phyloP scores from a whole-genome alignment of 1,140 invertebrate species.

The Theocolax elegans region DNA sequence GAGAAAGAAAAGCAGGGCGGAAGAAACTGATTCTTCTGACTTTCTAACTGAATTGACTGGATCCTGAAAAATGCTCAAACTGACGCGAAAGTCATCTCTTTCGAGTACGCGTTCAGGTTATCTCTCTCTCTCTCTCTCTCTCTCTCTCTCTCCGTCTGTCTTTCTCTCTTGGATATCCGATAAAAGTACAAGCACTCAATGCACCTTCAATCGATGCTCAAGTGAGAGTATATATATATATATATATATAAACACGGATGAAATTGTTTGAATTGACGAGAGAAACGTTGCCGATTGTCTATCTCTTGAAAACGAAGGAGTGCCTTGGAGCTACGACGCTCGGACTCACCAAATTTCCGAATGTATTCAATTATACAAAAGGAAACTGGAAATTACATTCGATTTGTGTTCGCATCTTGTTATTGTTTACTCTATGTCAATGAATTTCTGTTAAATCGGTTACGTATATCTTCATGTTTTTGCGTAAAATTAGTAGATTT shows the following conservation, averaged over 20 bases:
- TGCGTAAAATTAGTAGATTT: too few species aligned
- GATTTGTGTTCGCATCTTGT: neutral
- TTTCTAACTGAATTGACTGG: constrained; percentile 25
- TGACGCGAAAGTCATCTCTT: neutral
- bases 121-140: too few species aligned
- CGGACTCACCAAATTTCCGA: constrained; percentile 22
- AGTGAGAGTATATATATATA: neutral
- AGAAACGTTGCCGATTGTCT: neutral
- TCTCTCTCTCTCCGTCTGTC: too few species aligned
- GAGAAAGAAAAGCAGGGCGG: too few species aligned
- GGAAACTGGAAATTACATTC: neutral
- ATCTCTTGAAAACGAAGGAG: neutral
- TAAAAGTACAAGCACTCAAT: constrained; percentile 28
- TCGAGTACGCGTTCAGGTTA: neutral
- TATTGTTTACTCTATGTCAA: too few species aligned
- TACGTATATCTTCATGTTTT: too few species aligned
- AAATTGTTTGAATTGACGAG: neutral
- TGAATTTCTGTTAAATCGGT: too few species aligned
- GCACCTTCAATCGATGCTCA: neutral
- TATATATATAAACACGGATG: neutral
- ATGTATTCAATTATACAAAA: constrained; percentile 22
- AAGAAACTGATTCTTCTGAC: too few species aligned
- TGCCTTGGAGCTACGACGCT: neutral
- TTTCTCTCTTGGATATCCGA: neutral
- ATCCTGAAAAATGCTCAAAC: constrained; percentile 12